A percentile compares a stretch with the other conserved stretches of the same genome.
phyloP scores from a whole-genome alignment of 2,797 vertebrate genomes.

The Antennarius maculatus region DNA sequence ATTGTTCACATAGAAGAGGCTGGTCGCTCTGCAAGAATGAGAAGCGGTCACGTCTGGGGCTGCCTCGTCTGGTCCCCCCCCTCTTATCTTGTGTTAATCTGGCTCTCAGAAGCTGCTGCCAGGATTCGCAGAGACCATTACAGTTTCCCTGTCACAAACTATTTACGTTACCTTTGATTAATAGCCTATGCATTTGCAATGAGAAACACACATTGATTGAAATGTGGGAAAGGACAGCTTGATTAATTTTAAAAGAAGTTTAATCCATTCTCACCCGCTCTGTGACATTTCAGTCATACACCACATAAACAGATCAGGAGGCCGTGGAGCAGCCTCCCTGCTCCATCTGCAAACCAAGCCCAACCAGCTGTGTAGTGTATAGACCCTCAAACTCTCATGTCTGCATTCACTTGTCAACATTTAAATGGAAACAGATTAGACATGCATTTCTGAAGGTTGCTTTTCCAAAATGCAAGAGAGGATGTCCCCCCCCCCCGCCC shows the following conservation, averaged over 20 bases:
- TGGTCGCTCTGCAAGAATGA: conserved; percentile 21
- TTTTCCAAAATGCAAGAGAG: conserved; percentile 12
- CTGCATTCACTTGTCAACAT: conserved; percentile 50
- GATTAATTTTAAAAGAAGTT: conserved; percentile 45
- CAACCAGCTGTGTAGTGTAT: conserved; percentile 39
- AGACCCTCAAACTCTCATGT: conserved; percentile 32
- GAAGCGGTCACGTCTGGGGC: conserved; percentile 21
- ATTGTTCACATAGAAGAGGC: conserved; percentile 2
- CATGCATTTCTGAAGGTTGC: conserved; percentile 32
- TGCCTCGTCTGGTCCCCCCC: conserved; percentile 29
- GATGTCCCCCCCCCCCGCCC: neutral
- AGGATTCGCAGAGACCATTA: conserved; percentile 40
- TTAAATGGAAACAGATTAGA: conserved; percentile 46
- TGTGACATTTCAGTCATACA: conserved; percentile 38
- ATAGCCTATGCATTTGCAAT: conserved; percentile 44
- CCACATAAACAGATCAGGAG: conserved; percentile 36
- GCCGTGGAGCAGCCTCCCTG: conserved; percentile 20
- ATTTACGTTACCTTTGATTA: conserved; percentile 67
- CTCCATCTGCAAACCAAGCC: conserved; percentile 54
- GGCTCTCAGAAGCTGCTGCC: conserved; percentile 45
- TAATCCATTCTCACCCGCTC: conserved; percentile 26
- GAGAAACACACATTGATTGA: conserved; percentile 37
- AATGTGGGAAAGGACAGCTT: conserved; percentile 36
- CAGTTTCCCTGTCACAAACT: conserved; percentile 35
- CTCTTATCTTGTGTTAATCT: conserved; percentile 60